phyloP scores from a whole-genome alignment of 2,113 vertebrate genomes.

The Eptesicus fuscus region DNA sequence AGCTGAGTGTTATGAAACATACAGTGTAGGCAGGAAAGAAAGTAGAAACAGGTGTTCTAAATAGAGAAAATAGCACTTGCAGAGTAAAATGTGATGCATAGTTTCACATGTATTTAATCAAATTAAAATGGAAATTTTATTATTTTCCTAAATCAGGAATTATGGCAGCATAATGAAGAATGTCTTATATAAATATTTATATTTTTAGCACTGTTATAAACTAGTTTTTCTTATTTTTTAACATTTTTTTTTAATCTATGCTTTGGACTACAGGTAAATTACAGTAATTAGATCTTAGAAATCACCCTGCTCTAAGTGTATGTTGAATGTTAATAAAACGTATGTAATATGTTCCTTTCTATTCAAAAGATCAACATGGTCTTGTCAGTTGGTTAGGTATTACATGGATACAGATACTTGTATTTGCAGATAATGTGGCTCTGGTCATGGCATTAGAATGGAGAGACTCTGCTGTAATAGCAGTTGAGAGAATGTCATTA shows the following conservation, averaged over 20 bases:
- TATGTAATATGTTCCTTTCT: not conserved
- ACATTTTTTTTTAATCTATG: not conserved
- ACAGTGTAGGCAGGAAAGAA: not conserved
- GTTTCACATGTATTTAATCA: not conserved
- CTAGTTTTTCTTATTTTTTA: not conserved
- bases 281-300: slow-evolving; percentile 6
- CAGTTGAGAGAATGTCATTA: not conserved
- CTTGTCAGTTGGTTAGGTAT: not conserved
- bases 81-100: not conserved
- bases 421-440: not conserved
- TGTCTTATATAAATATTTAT: not conserved
- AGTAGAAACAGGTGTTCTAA: not conserved
- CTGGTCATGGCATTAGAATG: not conserved
- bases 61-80: not conserved
- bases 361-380: not conserved
- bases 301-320: not conserved
- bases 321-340: not conserved
- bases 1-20: not conserved
- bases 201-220: not conserved
- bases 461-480: not conserved
- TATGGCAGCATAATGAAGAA: not conserved
- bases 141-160: not conserved
- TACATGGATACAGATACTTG: not conserved
- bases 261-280: slow-evolving; percentile 3
- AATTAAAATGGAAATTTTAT: not conserved